These are phyloP conservation scores for Pangasianodon gigas DNA, from an alignment of 2,113 vertebrate species.

Conservation along the genomic window DNA sequence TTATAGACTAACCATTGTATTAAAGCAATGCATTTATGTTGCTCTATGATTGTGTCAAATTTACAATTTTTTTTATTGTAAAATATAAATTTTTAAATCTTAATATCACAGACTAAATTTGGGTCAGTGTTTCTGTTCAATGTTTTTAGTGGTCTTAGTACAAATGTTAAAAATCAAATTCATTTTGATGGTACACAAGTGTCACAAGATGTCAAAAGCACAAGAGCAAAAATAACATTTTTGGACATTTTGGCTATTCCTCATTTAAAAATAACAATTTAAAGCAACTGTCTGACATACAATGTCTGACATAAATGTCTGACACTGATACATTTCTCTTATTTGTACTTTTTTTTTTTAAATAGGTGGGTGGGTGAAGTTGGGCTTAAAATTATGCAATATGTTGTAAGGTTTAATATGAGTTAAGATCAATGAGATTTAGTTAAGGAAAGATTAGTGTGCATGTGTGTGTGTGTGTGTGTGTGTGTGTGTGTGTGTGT, in stretches of 20 bases:
- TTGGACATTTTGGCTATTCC: not conserved
- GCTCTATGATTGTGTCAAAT: too few species aligned
- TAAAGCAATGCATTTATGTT: not conserved
- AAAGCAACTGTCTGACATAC: not conserved
- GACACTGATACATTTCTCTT: not conserved
- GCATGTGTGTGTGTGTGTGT: slow-evolving; percentile 4
- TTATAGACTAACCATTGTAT: not conserved
- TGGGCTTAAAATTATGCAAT: not conserved
- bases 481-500: not conserved
- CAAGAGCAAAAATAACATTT: not conserved
- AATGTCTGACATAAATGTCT: not conserved
- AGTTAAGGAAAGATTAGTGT: not conserved
- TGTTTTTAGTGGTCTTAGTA: not conserved
- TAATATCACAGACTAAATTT: not conserved
- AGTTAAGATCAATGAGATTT: not conserved
- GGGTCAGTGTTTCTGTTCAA: not conserved
- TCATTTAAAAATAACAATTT: not conserved
- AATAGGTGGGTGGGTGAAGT: not conserved
- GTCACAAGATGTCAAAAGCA: not conserved
- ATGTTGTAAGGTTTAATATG: not conserved
- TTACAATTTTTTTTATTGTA: not conserved
- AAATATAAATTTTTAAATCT: not conserved
- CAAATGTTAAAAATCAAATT: not conserved
- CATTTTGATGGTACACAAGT: not conserved
- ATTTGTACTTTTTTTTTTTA: not conserved